phyloP scores from a whole-genome alignment of 2,113 vertebrate genomes.

The Romanogobio albipinnatus region DNA sequence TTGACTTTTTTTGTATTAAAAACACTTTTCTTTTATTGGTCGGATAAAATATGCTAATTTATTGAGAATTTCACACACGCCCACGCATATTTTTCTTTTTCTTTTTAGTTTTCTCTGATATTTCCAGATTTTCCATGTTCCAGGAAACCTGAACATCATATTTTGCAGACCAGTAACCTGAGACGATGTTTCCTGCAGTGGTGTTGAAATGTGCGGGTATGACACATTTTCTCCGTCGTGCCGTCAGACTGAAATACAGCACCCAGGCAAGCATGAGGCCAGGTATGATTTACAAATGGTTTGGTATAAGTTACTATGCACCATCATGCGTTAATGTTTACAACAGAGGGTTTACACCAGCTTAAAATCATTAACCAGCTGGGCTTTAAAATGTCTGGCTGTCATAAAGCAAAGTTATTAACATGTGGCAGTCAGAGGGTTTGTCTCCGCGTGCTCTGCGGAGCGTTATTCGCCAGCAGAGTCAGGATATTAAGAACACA shows the following conservation, averaged over 20 bases:
- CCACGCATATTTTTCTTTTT: no score
- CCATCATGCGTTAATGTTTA: conserved; percentile 15
- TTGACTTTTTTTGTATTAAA: no score
- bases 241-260: conserved; percentile 6
- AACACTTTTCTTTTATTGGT: no score
- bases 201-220: neutral
- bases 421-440: conserved; percentile 30
- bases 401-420: neutral
- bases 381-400: conserved; percentile 4
- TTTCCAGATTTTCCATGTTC: neutral
- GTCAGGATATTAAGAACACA: conserved; percentile 40
- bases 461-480: conserved; percentile 41
- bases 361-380: conserved; percentile 43
- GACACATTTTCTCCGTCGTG: neutral
- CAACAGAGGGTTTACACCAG: neutral
- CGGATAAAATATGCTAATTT: no score
- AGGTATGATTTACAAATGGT: conserved; percentile 30
- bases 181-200: neutral
- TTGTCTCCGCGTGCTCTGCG: conserved; percentile 49
- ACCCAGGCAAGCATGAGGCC: neutral
- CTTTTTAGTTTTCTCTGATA: neutral
- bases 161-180: neutral
- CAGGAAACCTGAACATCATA: neutral
- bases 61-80: no score
- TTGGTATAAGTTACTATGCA: neutral